A percentile compares a stretch with the other conserved stretches of the same genome.
These are phyloP conservation scores for Fragum fragum DNA, from an alignment of 2,888 invertebrate species.

Conservation along the genomic window DNA sequence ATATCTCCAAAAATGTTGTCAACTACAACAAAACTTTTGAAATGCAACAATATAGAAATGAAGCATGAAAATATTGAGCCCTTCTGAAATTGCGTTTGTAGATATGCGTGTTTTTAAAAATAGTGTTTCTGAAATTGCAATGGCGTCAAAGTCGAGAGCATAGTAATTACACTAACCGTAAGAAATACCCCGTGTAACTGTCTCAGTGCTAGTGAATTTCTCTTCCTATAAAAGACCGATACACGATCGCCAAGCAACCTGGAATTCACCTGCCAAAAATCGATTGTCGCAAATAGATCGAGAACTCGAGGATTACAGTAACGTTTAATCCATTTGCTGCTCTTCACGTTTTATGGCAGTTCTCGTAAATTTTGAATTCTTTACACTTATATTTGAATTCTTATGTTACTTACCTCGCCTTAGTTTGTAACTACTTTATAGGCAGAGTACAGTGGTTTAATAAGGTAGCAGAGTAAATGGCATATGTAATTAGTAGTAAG, in stretches of 20 bases:
- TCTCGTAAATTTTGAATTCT: not conserved
- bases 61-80: not conserved
- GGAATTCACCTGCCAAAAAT: conserved; percentile 20
- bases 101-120: not conserved
- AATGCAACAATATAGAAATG: not conserved
- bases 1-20: not conserved
- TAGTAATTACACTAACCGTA: conserved; percentile 13
- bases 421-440: too few relatives aligned
- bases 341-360: not conserved
- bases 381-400: too few relatives aligned
- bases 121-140: not conserved
- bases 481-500: too few relatives aligned
- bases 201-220: not conserved
- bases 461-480: too few relatives aligned
- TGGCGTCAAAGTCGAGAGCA: not conserved
- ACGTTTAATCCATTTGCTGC: not conserved
- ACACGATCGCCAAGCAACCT: conserved; percentile 26
- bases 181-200: conserved; percentile 12
- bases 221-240: conserved; percentile 16
- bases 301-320: conserved; percentile 2
- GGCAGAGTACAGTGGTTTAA: too few relatives aligned
- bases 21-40: not conserved
- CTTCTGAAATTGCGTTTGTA: too few relatives aligned
- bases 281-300: conserved; percentile 14
- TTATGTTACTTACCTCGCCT: too few relatives aligned